Evolutionary conservation across 2,888 invertebrate species (phyloP).

Genomic region (Chironomus riparius): DNA sequence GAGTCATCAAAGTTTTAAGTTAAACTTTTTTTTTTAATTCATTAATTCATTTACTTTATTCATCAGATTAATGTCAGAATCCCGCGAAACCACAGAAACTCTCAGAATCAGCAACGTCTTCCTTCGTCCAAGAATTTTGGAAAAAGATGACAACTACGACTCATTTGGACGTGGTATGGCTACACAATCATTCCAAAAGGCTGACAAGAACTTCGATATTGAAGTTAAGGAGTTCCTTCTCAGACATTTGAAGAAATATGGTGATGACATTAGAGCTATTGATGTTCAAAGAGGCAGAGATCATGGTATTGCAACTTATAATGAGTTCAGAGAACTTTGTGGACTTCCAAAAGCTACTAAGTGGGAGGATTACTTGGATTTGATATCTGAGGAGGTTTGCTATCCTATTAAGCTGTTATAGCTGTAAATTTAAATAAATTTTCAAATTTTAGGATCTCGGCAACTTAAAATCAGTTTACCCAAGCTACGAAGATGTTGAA

Average conservation of each 20-base stretch:
- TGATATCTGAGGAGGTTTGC: conserved; percentile 48
- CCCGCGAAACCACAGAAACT: conserved; percentile 40
- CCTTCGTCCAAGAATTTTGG: conserved; percentile 47
- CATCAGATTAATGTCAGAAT: conserved; percentile 42
- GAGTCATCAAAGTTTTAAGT: no score
- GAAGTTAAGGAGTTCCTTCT: conserved; percentile 55
- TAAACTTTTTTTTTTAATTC: not conserved
- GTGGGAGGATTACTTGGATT: conserved; percentile 62
- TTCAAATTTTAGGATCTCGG: conserved; percentile 50
- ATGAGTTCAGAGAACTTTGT: conserved; percentile 65
- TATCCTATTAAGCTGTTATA: not conserved
- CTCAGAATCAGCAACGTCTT: conserved; percentile 47
- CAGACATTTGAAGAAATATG: conserved; percentile 61
- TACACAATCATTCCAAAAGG: conserved; percentile 64
- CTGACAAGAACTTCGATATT: conserved; percentile 64
- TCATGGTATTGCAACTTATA: conserved; percentile 73
- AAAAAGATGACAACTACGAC: conserved; percentile 52
- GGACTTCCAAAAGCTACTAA: conserved; percentile 57
- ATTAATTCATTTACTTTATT: no score
- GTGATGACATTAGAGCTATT: conserved; percentile 67
- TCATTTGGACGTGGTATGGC: conserved; percentile 65
- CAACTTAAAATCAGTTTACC: conserved; percentile 55
- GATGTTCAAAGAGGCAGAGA: conserved; percentile 82
- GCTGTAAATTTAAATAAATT: not conserved
- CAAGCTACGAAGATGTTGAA: conserved; percentile 71